Conservation (phyloP, 2,797 vertebrate genomes). For the Capromys pilorides region DNA sequence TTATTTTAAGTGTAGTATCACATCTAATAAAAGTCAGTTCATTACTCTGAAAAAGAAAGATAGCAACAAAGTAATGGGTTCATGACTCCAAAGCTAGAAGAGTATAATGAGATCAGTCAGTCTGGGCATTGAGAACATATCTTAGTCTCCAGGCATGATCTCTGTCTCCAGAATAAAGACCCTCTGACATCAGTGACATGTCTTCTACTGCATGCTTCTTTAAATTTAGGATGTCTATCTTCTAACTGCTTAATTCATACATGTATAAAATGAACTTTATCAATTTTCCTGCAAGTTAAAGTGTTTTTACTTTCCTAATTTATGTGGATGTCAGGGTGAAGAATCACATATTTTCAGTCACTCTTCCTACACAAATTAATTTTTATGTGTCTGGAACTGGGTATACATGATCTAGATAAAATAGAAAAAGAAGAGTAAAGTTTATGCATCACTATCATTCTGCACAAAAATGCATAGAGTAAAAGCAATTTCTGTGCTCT, state of each 20-base stretch:
- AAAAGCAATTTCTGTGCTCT: not conserved
- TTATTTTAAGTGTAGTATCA: not conserved
- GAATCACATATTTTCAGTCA: not conserved
- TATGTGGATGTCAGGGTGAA: not conserved
- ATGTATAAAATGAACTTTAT: not conserved
- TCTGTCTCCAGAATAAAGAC: not conserved
- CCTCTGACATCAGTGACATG: not conserved
- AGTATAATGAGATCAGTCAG: not conserved
- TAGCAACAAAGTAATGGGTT: not conserved
- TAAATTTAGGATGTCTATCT: not conserved
- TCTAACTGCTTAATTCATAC: not conserved
- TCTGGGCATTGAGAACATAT: not conserved
- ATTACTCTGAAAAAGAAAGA: not conserved
- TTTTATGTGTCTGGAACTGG: not conserved
- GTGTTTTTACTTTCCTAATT: not conserved
- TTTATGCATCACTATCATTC: not conserved
- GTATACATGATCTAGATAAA: not conserved
- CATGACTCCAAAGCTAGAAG: not conserved
- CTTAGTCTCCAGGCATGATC: not conserved
- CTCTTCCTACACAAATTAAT: not conserved
- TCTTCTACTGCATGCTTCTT: not conserved
- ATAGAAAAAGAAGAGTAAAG: not conserved
- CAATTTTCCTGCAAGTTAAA: not conserved
- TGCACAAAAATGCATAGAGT: not conserved
- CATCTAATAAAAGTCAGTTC: not conserved